phyloP scores from a whole-genome alignment of 2,113 vertebrate species.

The Hemicordylus capensis region DNA sequence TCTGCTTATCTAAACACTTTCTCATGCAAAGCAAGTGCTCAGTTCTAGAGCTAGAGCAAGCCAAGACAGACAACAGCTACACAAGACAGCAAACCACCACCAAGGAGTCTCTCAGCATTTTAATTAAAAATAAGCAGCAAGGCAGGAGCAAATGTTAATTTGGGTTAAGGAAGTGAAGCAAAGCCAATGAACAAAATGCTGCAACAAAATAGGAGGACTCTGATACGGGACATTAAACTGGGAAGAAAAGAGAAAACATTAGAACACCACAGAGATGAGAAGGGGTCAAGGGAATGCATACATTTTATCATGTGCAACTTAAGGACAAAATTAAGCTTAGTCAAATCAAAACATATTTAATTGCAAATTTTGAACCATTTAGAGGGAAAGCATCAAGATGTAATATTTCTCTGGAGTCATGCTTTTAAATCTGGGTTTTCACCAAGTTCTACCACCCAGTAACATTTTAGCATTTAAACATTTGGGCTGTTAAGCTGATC shows the following conservation, averaged over 20 bases:
- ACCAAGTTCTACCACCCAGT: too few relatives aligned
- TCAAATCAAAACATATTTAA: constrained; percentile 27
- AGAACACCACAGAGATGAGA: constrained; percentile 31
- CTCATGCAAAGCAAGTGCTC: constrained; percentile 36
- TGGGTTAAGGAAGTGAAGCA: constrained; percentile 42
- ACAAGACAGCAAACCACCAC: not conserved
- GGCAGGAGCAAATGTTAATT: constrained; percentile 39
- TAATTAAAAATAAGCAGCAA: constrained; percentile 39
- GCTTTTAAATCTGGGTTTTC: not conserved
- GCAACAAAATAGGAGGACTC: constrained; percentile 14
- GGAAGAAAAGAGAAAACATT: constrained; percentile 46
- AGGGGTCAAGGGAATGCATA: constrained; percentile 23
- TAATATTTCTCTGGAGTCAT: not conserved
- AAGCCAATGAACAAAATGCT: constrained; percentile 34
- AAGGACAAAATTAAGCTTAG: constrained; percentile 33
- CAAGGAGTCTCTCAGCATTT: constrained; percentile 22
- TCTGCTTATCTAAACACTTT: constrained; percentile 57
- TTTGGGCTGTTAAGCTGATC: not conserved
- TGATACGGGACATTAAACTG: constrained; percentile 43
- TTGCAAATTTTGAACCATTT: constrained; percentile 29
- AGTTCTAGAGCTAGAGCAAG: constrained; percentile 40
- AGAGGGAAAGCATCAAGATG: not conserved
- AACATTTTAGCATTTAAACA: not conserved
- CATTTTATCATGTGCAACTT: constrained; percentile 33
- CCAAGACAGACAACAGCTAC: constrained; percentile 43